phyloP scores from a whole-genome alignment of 1,140 invertebrate species.

The Hyles vespertilio region DNA sequence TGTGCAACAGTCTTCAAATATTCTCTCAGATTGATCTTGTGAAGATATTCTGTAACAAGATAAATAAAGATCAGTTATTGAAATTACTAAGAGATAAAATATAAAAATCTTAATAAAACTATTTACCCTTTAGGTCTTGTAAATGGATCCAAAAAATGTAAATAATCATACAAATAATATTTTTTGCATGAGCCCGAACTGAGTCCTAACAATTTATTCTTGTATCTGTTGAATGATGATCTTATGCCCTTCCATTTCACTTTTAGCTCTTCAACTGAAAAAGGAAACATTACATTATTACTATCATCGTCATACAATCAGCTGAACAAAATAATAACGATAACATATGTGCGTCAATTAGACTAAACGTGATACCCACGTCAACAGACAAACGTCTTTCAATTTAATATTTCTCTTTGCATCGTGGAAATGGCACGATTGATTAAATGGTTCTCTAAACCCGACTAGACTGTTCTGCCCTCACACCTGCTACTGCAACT shows the following conservation, averaged over 20 bases:
- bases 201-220: constrained; percentile 21
- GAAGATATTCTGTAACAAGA: constrained; percentile 8
- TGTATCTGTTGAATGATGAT: constrained; percentile 35
- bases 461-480: no score
- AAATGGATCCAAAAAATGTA: constrained; percentile 34
- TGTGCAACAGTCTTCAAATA: not conserved
- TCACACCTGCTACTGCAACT: no score
- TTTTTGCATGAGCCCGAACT: constrained; percentile 16
- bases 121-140: constrained; percentile 25
- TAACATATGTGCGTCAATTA: no score
- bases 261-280: constrained; percentile 38
- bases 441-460: no score
- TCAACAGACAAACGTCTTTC: no score
- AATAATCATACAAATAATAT: constrained; percentile 32
- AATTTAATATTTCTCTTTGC: no score
- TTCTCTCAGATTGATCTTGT: constrained; percentile 6
- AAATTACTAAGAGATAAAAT: not conserved
- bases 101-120: not conserved
- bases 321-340: no score
- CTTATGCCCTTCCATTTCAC: constrained; percentile 37
- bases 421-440: no score
- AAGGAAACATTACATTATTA: not conserved
- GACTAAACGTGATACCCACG: no score
- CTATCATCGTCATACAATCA: no score
- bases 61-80: not conserved